Conservation (phyloP, 1,140 invertebrate genomes). For the Archivesica marissinica region DNA sequence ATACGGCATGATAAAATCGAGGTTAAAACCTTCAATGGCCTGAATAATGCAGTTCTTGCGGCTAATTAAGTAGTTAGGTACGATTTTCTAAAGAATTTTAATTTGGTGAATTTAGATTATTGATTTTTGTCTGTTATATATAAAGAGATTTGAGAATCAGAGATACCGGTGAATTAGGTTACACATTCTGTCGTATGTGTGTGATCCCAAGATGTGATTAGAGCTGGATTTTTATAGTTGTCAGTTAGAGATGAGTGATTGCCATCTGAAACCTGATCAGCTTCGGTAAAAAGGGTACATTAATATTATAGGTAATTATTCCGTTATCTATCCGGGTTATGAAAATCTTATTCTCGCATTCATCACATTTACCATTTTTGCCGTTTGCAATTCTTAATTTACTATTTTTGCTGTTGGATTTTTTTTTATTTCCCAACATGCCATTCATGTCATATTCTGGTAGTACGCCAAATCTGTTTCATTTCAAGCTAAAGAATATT, state of each 20-base stretch:
- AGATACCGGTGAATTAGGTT: constrained; percentile 21
- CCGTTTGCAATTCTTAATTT: constrained; percentile 4
- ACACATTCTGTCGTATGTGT: neutral
- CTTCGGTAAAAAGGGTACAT: neutral
- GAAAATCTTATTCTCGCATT: neutral
- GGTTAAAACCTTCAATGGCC: neutral
- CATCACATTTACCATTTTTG: neutral
- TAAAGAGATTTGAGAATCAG: constrained; percentile 8
- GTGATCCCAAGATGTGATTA: constrained; percentile 1
- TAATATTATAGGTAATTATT: constrained; percentile 13
- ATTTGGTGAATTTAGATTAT: constrained; percentile 11
- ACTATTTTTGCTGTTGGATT: neutral
- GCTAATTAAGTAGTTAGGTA: constrained; percentile 22
- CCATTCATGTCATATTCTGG: too few species aligned
- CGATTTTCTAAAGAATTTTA: constrained; percentile 4
- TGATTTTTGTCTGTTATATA: constrained; percentile 20
- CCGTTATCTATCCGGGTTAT: neutral
- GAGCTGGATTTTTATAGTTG: neutral
- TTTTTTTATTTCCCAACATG: too few species aligned
- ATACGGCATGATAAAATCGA: neutral
- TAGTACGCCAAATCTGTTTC: neutral
- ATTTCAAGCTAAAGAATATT: neutral
- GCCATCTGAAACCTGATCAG: neutral
- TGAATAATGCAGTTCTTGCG: neutral
- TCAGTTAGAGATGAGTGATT: neutral